These are phyloP conservation scores for Malacoctenus gilli DNA, from an alignment of 2,797 vertebrate species.

Conservation along the genomic window DNA sequence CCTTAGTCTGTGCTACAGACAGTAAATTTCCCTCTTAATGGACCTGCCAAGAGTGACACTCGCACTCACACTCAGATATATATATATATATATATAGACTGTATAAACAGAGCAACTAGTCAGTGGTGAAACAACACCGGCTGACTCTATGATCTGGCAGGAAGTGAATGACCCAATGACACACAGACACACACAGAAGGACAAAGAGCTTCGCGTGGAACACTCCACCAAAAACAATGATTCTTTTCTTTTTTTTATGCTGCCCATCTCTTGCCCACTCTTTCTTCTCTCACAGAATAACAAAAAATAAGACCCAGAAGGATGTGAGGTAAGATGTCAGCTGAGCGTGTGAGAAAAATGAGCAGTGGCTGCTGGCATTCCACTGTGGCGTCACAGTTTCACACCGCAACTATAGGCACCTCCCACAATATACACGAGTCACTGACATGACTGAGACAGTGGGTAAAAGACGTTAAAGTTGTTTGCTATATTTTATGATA, in stretches of 20 bases:
- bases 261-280: constrained; percentile 1
- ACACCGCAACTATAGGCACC: too few relatives aligned
- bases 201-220: constrained; percentile 27
- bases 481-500: too few relatives aligned
- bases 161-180: constrained; percentile 70
- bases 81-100: constrained; percentile 4
- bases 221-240: neutral
- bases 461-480: too few relatives aligned
- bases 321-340: constrained; percentile 47
- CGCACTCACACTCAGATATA: constrained; percentile 1
- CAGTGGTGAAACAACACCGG: constrained; percentile 49
- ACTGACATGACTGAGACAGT: neutral
- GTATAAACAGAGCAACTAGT: constrained; percentile 46
- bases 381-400: constrained; percentile 5
- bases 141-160: constrained; percentile 61
- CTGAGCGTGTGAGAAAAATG: constrained; percentile 16
- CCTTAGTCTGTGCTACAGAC: constrained; percentile 22
- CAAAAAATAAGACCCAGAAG: constrained; percentile 14
- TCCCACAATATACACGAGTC: too few relatives aligned
- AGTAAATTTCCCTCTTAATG: constrained; percentile 38
- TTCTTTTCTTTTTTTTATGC: constrained; percentile 3
- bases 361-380: constrained; percentile 38
- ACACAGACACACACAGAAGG: constrained; percentile 53
- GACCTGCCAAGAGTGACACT: constrained; percentile 17
- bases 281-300: constrained; percentile 2